These are phyloP conservation scores for Eristalinus aeneus DNA, from an alignment of 2,888 invertebrate genomes.

Conservation along the genomic window DNA sequence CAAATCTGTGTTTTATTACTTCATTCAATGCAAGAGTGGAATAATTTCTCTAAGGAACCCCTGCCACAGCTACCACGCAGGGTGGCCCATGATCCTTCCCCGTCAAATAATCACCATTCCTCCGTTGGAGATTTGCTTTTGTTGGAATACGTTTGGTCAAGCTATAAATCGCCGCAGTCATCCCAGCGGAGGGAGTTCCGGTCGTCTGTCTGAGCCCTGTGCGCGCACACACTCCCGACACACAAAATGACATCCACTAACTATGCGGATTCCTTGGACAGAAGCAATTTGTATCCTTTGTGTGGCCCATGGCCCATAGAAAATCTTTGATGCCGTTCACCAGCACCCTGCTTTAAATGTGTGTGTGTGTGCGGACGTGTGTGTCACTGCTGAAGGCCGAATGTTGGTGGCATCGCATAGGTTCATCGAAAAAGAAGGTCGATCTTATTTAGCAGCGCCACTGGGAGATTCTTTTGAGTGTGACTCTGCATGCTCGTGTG, in stretches of 20 bases:
- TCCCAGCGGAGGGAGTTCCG: slow-evolving; percentile 40
- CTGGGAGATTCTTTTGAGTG: slow-evolving; percentile 62
- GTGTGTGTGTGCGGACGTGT: slow-evolving; percentile 38
- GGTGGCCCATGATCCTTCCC: slow-evolving; percentile 1
- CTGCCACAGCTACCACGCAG: slow-evolving; percentile 9
- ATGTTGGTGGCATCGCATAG: not conserved
- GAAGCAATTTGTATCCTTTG: slow-evolving; percentile 69
- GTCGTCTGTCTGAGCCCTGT: slow-evolving; percentile 8
- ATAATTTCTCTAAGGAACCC: slow-evolving; percentile 63
- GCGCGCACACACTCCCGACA: slow-evolving; percentile 8
- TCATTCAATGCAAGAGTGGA: slow-evolving; percentile 43
- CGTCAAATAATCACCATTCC: slow-evolving; percentile 1
- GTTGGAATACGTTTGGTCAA: slow-evolving; percentile 62
- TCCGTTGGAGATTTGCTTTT: slow-evolving; percentile 60
- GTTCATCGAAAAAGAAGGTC: slow-evolving; percentile 46
- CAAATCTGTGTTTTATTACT: slow-evolving; percentile 49
- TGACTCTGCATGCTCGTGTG: not conserved
- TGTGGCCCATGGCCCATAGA: slow-evolving; percentile 54
- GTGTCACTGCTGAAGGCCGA: slow-evolving; percentile 51
- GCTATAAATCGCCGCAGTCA: slow-evolving; percentile 69
- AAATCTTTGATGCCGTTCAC: slow-evolving; percentile 56
- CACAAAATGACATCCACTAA: slow-evolving; percentile 59
- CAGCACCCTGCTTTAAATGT: slow-evolving; percentile 30
- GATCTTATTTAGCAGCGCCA: slow-evolving; percentile 61
- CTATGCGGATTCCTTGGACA: slow-evolving; percentile 67